Evolutionary conservation across 2,888 invertebrate genomes (phyloP), one percentile per base, ranked within the genome.

Genomic region (Diaphora mendica): DNA sequence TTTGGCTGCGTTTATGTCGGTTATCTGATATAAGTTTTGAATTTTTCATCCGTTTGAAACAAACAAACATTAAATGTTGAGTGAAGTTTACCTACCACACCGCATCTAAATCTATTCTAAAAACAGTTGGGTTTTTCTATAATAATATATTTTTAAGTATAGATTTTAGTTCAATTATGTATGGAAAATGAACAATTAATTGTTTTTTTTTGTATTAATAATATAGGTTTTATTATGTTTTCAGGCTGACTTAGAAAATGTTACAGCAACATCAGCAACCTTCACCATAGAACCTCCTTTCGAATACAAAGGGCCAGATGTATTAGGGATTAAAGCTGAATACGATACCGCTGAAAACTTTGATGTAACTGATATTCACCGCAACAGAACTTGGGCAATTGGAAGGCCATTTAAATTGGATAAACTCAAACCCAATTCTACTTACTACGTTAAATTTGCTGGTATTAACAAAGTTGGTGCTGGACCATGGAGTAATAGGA

Each of bases 321-420:
- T 94, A 9, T 83, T 90, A 33, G 95, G 93, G 0, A 93, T 87
- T 76, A 90, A 87, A 13, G 90, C 93, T 0, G 92, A 92, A 77
- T 95, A 95, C 71, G 95, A 95, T 42, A 87, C 89, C 71, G 76
- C 77, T 3, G 87, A 85, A 0, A 92, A 90, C 74, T 95, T 90
- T 68, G 86, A 91, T 15, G 78, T 91, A 7, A 94, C 93, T 15
- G 82, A 91, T 75, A 93, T 94, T 35, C 94, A 95, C 55, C 82
- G 80, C 0, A 94, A 92, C 74, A 88, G 94, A 73, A 94, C 94
- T 33, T 95, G 95, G 94, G 88, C 93, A 55, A 73, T 87, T 9
- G 89, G 90, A 11, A 87, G 90, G 71, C 89, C 91, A 0, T 92
- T 85, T 71, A 93, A 85, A 68, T 80, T 95, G 65, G 91, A 93